These are phyloP conservation scores for Tyrannus savana DNA, from an alignment of 2,113 vertebrate genomes.

Conservation along the genomic window DNA sequence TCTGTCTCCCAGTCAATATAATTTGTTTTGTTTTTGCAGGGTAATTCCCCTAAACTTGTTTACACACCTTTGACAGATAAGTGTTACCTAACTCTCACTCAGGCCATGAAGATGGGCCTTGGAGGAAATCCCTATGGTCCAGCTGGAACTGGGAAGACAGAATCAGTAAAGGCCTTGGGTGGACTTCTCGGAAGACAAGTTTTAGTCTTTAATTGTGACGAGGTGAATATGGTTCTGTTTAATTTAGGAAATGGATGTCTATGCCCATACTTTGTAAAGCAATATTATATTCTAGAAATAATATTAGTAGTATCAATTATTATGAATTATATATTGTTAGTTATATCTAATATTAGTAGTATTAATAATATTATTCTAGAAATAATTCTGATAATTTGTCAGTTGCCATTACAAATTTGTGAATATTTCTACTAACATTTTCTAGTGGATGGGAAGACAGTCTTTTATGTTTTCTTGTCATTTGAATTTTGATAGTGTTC, in stretches of 20 bases:
- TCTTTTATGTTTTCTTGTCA: neutral
- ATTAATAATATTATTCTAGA: neutral
- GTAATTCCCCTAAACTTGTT: constrained; percentile 94
- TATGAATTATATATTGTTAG: neutral
- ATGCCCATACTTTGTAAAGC: neutral
- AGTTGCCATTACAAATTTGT: neutral
- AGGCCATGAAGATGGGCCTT: constrained; percentile 96
- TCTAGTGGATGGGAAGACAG: neutral
- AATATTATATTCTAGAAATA: neutral
- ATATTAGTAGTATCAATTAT: neutral
- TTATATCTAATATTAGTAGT: neutral
- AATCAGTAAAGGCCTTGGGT: constrained; percentile 96
- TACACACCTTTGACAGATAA: constrained; percentile 97
- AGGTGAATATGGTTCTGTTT: constrained; percentile 78
- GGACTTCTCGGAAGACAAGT: constrained; percentile 95
- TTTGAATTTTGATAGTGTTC: neutral
- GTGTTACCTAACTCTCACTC: constrained; percentile 95
- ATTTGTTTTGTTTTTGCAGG: constrained; percentile 74
- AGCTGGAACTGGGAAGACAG: constrained; percentile 96
- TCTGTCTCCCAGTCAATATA: neutral
- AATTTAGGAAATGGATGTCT: neutral
- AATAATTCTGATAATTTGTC: neutral
- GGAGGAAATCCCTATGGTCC: constrained; percentile 98
- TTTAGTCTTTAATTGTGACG: constrained; percentile 98
- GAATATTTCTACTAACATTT: neutral